These are phyloP conservation scores for Campaea margaritaria DNA, from an alignment of 2,888 invertebrate species.

Conservation along the genomic window DNA sequence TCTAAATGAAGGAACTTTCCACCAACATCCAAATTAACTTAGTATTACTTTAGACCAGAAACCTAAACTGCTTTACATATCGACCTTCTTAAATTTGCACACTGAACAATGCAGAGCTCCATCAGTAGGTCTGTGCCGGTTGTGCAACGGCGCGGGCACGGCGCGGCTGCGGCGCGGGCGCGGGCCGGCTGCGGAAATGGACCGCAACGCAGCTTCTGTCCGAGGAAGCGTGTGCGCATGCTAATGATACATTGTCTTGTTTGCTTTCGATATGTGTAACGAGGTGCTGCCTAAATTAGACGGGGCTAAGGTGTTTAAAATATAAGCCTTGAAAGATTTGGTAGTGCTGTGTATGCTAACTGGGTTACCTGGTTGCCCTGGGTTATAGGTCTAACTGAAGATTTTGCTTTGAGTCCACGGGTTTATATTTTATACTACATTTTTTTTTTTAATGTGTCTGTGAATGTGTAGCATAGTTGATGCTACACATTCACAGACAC, in stretches of 20 bases:
- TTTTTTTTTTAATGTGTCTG: no score
- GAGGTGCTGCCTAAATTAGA: slow-evolving; percentile 15
- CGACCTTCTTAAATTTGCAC: slow-evolving; percentile 18
- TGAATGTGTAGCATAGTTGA: no score
- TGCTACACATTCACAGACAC: no score
- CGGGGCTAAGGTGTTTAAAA: neutral
- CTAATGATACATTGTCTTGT: slow-evolving; percentile 30
- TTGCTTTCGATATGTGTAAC: slow-evolving; percentile 28
- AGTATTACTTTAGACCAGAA: neutral
- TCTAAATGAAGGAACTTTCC: no score
- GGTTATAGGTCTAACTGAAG: no score
- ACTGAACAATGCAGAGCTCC: slow-evolving; percentile 19
- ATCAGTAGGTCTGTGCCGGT: slow-evolving; percentile 30
- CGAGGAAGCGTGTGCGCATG: slow-evolving; percentile 35
- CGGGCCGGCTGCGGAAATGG: slow-evolving; percentile 58
- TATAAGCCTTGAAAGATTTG: slow-evolving; percentile 7
- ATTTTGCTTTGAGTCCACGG: no score
- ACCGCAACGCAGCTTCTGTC: slow-evolving; percentile 66
- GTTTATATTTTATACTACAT: no score
- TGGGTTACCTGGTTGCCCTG: no score
- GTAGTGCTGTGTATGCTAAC: no score
- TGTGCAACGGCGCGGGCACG: slow-evolving; percentile 22
- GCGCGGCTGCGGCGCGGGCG: slow-evolving; percentile 35
- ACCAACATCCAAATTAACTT: no score
- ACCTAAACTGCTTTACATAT: slow-evolving; percentile 12